Evolutionary conservation across 2,888 invertebrate species (phyloP), one percentile per base, ranked within the genome.

Genomic region (Achlya flavicornis): DNA sequence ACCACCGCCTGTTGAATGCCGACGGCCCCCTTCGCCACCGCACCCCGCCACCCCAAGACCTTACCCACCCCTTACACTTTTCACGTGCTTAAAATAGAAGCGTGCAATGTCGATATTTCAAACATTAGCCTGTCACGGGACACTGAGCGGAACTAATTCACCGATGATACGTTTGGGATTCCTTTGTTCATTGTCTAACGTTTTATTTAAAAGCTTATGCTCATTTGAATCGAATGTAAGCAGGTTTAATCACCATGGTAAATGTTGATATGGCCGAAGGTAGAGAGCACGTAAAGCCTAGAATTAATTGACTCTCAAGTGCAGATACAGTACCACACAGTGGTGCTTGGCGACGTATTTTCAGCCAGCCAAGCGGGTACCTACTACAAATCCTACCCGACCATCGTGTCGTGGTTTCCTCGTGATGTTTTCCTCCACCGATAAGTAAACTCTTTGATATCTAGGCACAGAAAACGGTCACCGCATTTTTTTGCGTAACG

Each of bases 21-120:
- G 86, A 78, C 90, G 75, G 72, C 86, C 83, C 84, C 81, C 80
- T 76, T 75, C 67, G 59, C 70, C 77, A 69, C 85, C 73, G 71
- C 76, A 75, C 85, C 78, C 53, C 78, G 70, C 76, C 74, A 75
- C 86, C 87, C 88, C 79, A 84, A 86, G 85, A 85, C 85, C 84
- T 79, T 79, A 80, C 80, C 83, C 85, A 75, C 80, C 87, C 87
- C 79, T 80, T 81, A 81, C 82, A 89, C 88, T 90, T 92, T 92
- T 92, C 91, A 92, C 90, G 88, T 91, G 91, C 91, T 91, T 87
- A 92, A 93, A 93, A 93, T 93, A 93, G 91, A 89, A 89, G 84
- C 88, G 85, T 88, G 88, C 86, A 87, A 85, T 91, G 90, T 90
- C 92, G 91, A 92, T 92, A 90, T 92, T 91, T 87, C 86, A 90